Conservation (phyloP, 2,888 invertebrate genomes). For the Lagria hirta region DNA sequence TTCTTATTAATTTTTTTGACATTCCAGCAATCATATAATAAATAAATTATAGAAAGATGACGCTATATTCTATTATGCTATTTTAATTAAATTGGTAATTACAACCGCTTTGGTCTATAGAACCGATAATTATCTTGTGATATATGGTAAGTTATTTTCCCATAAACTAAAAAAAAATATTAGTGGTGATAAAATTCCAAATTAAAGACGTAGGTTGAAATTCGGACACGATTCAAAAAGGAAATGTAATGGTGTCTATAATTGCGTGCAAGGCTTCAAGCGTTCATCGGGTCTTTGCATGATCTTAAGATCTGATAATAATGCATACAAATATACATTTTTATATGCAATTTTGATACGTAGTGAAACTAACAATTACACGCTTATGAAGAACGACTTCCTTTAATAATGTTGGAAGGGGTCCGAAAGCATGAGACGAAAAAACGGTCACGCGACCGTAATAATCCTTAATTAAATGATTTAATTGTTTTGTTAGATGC, state of each 20-base stretch:
- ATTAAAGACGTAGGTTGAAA: constrained; percentile 29
- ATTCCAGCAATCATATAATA: constrained; percentile 15
- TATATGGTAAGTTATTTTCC: constrained; percentile 19
- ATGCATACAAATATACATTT: constrained; percentile 39
- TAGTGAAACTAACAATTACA: constrained; percentile 43
- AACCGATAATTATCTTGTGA: constrained; percentile 22
- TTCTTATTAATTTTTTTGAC: constrained; percentile 17
- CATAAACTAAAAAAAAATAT: constrained; percentile 15
- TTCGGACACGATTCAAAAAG: constrained; percentile 31
- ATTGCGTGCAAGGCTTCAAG: constrained; percentile 38
- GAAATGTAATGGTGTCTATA: constrained; percentile 35
- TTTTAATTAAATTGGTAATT: constrained; percentile 20
- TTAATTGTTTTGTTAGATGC: constrained; percentile 39
- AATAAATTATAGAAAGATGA: constrained; percentile 17
- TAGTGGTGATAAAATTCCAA: constrained; percentile 16
- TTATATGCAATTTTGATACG: constrained; percentile 39
- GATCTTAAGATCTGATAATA: constrained; percentile 40
- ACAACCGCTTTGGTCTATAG: constrained; percentile 19
- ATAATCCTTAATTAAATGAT: constrained; percentile 37
- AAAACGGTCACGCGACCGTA: constrained; percentile 38
- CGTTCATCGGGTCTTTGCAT: constrained; percentile 41
- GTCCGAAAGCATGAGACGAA: constrained; percentile 28
- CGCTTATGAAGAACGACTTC: constrained; percentile 44
- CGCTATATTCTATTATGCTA: constrained; percentile 21
- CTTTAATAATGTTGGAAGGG: constrained; percentile 39